Base-by-base conservation (phyloP, 2,888 invertebrate genomes). In the Pegoplata infirma region DNA sequence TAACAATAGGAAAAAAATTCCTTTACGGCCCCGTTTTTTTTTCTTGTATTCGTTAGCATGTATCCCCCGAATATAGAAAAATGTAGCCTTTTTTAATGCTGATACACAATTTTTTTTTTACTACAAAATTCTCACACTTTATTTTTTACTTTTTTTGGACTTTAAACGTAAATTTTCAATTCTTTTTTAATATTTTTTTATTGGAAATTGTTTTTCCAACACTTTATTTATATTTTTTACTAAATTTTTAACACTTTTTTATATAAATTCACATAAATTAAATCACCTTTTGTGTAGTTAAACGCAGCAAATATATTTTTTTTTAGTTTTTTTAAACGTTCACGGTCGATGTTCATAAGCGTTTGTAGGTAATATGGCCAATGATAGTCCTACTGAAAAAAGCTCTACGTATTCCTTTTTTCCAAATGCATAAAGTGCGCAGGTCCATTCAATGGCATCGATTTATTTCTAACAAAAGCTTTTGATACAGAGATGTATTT, bases 261-360 rank as follows among this genome's bases (percentile, higher is more conserved):
- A 25, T 36, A 14, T 12, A 19, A 59, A 21, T 14, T 67, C 67
- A 77, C 61, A 25, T 5, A 25, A 73, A 49, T 67, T 59, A 66
- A 73, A 80, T 80, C 76, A 80, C 73, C 76, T 78, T 82, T 80
- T 81, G 69, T 82, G 84, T 84, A 63, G 66, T 80, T 85, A 81
- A 84, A 83, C 84, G 84, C 86, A 84, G 87, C 82, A 84, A 83
- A 78, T n/a, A 83, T 83, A 84, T 83, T 46, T 40, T 74, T 78
- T 66, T 71, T 75, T 67, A 67, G 40, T 71, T 85, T 83, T 86
- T 84, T 84, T 87, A 88, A 87, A 88, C 87, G 88, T 85, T 86
- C 87, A 87, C 88, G 87, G 87, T 85, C 87, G 88, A 88, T 88
- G 87, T 87, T 88, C 88, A 87, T 86, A 86, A 87, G 87, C 87